Evolutionary conservation across 2,113 vertebrate species (phyloP).

Genomic region (Notechis scutatus): DNA sequence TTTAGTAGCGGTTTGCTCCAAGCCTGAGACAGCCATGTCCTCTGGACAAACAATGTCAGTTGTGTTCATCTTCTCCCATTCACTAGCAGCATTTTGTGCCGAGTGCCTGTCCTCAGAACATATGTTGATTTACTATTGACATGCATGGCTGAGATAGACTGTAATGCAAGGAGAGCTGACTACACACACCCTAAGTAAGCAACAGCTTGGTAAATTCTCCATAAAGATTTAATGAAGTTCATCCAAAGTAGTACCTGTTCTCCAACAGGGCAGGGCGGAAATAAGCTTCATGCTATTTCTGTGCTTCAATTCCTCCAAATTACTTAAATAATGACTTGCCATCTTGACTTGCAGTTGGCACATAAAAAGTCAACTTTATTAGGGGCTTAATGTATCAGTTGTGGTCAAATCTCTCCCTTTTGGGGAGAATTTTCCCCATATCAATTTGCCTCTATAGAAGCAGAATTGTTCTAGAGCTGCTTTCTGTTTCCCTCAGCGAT

Average conservation of each 20-base stretch:
- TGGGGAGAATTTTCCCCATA: background rate
- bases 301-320: background rate
- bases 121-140: slow-evolving; percentile 16
- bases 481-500: background rate
- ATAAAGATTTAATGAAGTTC: slow-evolving; percentile 11
- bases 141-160: background rate
- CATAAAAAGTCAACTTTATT: background rate
- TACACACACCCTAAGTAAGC: background rate
- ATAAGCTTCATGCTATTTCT: background rate
- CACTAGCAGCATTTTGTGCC: background rate
- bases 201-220: slow-evolving; percentile 21
- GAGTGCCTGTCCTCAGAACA: background rate
- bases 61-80: background rate
- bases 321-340: background rate
- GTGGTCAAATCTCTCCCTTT: background rate
- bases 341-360: background rate
- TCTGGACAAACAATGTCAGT: background rate
- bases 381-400: background rate
- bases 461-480: background rate
- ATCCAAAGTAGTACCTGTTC: background rate
- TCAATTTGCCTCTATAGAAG: background rate
- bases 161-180: background rate
- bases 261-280: background rate
- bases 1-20: background rate
- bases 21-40: background rate